A percentile compares a stretch with the other conserved stretches of the same genome.
Evolutionary conservation across 2,113 vertebrate species (phyloP).

Genomic region (Paedocypris sp.): DNA sequence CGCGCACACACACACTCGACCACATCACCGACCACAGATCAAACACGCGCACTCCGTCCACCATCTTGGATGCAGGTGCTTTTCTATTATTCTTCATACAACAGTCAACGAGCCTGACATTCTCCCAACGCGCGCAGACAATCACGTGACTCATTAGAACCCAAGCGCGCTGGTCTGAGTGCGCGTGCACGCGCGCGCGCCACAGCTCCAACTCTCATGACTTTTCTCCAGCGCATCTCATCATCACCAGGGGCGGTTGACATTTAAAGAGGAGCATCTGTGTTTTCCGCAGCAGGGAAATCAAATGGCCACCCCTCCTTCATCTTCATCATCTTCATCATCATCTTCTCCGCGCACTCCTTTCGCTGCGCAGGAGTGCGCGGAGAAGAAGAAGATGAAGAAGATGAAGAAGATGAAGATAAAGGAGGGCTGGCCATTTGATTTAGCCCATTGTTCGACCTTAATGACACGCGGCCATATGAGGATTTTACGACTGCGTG

Average conservation of each 20-base stretch:
- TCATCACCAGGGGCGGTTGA: slow-evolving; percentile 56
- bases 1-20: background rate
- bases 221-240: slow-evolving; percentile 49
- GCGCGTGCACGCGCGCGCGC: slow-evolving; percentile 9
- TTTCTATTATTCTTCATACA: slow-evolving; percentile 43
- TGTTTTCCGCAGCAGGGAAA: slow-evolving; percentile 62
- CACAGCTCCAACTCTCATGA: slow-evolving; percentile 31
- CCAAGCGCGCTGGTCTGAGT: slow-evolving; percentile 3
- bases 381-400: no score
- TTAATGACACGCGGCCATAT: slow-evolving; percentile 70
- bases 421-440: no score
- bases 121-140: slow-evolving; percentile 27
- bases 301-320: slow-evolving; percentile 55
- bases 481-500: slow-evolving; percentile 18
- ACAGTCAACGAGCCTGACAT: slow-evolving; percentile 29
- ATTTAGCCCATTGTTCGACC: slow-evolving; percentile 70
- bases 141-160: slow-evolving; percentile 8
- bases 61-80: slow-evolving; percentile 69
- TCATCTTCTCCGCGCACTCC: slow-evolving; percentile 46
- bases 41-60: slow-evolving; percentile 39
- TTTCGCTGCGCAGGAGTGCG: no score
- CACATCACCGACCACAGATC: slow-evolving; percentile 2
- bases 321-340: slow-evolving; percentile 36
- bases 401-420: no score
- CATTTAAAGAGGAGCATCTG: slow-evolving; percentile 65